phyloP scores from a whole-genome alignment of 2,113 vertebrate genomes.

The Sceloporus tristichus region DNA sequence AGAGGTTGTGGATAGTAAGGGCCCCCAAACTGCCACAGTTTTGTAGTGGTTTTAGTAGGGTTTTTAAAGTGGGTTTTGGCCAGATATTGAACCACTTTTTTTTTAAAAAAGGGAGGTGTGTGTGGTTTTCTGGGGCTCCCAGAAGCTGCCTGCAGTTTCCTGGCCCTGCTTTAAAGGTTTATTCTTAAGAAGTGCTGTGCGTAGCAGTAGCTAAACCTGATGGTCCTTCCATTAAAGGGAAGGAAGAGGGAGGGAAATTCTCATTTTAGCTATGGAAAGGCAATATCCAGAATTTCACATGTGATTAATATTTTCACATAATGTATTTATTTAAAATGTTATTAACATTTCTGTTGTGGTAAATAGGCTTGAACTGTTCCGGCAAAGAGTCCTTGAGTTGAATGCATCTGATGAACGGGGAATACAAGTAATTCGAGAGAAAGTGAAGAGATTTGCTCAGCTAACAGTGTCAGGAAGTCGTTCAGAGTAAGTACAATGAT shows the following conservation, averaged over 20 bases:
- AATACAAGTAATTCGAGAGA: conserved; percentile 95
- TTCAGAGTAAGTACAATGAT: conserved; percentile 87
- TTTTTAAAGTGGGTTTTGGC: too few relatives aligned
- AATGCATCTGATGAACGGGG: conserved; percentile 98
- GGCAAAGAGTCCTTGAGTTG: conserved; percentile 93
- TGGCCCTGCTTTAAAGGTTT: background rate
- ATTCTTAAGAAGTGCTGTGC: background rate
- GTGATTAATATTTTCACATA: background rate
- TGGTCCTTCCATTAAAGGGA: background rate
- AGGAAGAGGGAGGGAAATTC: background rate
- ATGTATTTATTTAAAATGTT: background rate
- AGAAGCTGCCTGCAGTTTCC: background rate
- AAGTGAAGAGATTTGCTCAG: conserved; percentile 96
- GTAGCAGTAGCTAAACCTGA: background rate
- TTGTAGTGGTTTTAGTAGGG: too few relatives aligned
- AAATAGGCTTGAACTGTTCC: conserved; percentile 89
- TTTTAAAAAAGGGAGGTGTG: too few relatives aligned
- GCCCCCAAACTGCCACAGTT: too few relatives aligned
- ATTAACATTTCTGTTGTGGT: conserved; percentile 31
- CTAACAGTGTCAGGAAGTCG: conserved; percentile 90
- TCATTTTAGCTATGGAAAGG: background rate
- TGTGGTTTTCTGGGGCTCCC: too few relatives aligned
- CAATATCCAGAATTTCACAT: background rate
- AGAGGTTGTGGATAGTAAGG: too few relatives aligned
- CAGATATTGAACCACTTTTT: too few relatives aligned